Conservation (phyloP, 2,797 vertebrate species). For the Limosa lapponica region DNA sequence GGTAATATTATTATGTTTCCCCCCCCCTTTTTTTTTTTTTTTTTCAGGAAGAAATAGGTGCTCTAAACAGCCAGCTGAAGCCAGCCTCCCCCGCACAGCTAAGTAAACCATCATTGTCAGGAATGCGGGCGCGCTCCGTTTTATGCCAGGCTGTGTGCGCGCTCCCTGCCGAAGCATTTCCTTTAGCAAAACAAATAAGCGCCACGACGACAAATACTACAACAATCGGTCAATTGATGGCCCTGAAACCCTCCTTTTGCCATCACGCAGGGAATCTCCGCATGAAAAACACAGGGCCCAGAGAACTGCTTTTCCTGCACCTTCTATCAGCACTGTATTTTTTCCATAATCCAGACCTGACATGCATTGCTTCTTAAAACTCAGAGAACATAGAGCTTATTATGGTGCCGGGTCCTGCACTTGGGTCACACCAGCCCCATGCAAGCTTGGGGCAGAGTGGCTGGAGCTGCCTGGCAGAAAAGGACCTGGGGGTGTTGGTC, state of each 20-base stretch:
- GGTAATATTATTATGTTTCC: conserved; percentile 1
- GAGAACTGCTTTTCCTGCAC: neutral
- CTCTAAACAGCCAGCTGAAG: neutral
- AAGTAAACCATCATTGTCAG: conserved; percentile 49
- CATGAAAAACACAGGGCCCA: neutral
- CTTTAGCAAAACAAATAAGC: conserved; percentile 24
- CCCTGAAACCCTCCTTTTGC: neutral
- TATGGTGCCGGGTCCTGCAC: no score
- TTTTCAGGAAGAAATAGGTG: conserved; percentile 13
- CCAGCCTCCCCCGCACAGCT: neutral
- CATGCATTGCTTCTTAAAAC: neutral
- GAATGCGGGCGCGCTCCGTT: neutral
- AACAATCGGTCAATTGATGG: conserved; percentile 44
- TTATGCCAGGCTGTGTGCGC: conserved; percentile 17
- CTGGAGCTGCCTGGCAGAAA: no score
- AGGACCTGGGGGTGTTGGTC: no score
- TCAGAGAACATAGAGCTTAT: neutral
- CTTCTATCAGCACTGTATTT: neutral
- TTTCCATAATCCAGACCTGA: neutral
- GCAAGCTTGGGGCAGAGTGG: no score
- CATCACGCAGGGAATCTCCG: neutral
- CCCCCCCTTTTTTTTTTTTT: neutral
- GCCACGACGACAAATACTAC: conserved; percentile 10
- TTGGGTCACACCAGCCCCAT: no score
- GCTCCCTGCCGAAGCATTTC: conserved; percentile 47